phyloP scores from a whole-genome alignment of 2,113 vertebrate species.

The Spilogale gracilis region DNA sequence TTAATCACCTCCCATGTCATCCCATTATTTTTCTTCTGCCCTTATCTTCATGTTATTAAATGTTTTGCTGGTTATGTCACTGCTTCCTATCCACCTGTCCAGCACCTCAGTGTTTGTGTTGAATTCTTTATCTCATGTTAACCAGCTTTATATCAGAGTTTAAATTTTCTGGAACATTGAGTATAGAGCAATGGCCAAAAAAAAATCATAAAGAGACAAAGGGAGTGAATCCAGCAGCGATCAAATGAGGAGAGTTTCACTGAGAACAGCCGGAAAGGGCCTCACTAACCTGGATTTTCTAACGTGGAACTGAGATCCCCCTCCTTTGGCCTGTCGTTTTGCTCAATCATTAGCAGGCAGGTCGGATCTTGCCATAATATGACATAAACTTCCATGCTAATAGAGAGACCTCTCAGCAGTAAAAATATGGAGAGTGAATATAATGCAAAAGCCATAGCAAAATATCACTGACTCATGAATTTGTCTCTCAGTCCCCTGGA shows the following conservation, averaged over 20 bases:
- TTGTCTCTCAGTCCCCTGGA: neutral
- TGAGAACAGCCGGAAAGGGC: neutral
- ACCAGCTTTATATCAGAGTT: conserved; percentile 29
- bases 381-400: conserved; percentile 33
- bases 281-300: neutral
- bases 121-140: conserved; percentile 55
- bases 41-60: conserved; percentile 62
- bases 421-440: conserved; percentile 42
- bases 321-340: neutral
- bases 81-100: conserved; percentile 47
- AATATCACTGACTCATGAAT: conserved; percentile 62
- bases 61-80: conserved; percentile 53
- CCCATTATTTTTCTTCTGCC: conserved; percentile 46
- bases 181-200: conserved; percentile 5
- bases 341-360: neutral
- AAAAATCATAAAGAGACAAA: conserved; percentile 26
- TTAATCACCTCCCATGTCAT: conserved; percentile 42
- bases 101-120: conserved; percentile 4
- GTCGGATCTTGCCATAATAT: neutral
- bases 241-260: neutral
- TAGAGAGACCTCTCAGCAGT: conserved; percentile 23
- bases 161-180: conserved; percentile 36
- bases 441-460: conserved; percentile 40
- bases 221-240: neutral
- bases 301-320: neutral